phyloP scores from a whole-genome alignment of 1,140 invertebrate species.

The Copidosoma floridanum region DNA sequence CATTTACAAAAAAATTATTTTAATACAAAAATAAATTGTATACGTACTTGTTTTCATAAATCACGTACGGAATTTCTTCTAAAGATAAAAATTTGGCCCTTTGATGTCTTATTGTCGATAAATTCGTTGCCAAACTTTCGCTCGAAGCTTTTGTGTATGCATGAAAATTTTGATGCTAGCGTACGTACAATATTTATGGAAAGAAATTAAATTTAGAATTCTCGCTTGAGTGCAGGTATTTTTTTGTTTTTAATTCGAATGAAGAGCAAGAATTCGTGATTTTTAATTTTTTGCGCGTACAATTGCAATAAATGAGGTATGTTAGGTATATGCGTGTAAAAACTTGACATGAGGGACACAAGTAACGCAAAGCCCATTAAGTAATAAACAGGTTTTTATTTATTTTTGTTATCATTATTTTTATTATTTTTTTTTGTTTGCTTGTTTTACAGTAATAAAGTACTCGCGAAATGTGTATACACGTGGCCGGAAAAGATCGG shows the following conservation, averaged over 20 bases:
- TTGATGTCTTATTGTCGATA: slow-evolving; percentile 12
- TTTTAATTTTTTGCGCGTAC: background rate
- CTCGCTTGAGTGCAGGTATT: background rate
- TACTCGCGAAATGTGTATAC: slow-evolving; percentile 36
- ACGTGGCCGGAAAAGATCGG: slow-evolving; percentile 42
- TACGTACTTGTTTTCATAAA: no score
- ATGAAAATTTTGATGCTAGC: background rate
- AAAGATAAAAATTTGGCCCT: background rate
- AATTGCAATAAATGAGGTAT: no score
- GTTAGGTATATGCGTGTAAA: no score
- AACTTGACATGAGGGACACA: slow-evolving; percentile 7
- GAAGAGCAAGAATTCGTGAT: background rate
- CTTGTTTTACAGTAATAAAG: no score
- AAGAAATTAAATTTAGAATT: background rate
- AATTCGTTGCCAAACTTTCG: slow-evolving; percentile 1
- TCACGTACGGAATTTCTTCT: background rate
- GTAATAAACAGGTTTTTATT: slow-evolving; percentile 6
- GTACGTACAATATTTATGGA: background rate
- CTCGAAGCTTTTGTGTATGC: slow-evolving; percentile 2
- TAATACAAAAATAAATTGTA: no score
- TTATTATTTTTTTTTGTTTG: no score
- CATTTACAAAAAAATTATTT: no score
- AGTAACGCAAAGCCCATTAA: slow-evolving; percentile 12
- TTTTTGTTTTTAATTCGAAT: background rate
- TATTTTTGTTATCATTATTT: no score